A percentile compares a stretch with the other conserved stretches of the same genome.
phyloP scores from a whole-genome alignment of 2,888 invertebrate genomes.

The Pasiphila rectangulata region DNA sequence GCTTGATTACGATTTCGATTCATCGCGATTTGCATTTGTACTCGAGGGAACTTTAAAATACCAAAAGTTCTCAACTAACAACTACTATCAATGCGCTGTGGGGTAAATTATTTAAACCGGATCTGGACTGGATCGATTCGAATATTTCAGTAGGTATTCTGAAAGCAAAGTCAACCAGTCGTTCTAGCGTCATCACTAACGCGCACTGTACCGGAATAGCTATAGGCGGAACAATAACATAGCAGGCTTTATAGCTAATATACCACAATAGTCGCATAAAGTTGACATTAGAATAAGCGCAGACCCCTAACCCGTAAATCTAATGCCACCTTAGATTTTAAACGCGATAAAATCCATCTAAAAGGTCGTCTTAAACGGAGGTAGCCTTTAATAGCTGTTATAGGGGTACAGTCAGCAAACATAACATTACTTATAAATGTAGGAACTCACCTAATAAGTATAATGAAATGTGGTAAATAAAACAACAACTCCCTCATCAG shows the following conservation, averaged over 20 bases:
- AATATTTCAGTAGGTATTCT: too few species aligned
- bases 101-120: too few species aligned
- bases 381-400: conserved; percentile 53
- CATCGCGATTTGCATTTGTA: too few species aligned
- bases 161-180: too few species aligned
- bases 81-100: too few species aligned
- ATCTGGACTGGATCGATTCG: too few species aligned
- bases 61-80: too few species aligned
- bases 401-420: conserved; percentile 30
- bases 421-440: not conserved
- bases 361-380: conserved; percentile 50
- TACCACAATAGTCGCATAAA: conserved; percentile 50
- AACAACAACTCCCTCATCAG: too few species aligned
- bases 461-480: too few species aligned
- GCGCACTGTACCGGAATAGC: conserved; percentile 26
- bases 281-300: conserved; percentile 54
- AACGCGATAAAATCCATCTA: conserved; percentile 44
- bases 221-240: conserved; percentile 45
- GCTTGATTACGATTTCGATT: too few species aligned
- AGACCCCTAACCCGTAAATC: conserved; percentile 50
- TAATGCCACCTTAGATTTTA: conserved; percentile 48
- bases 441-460: not conserved
- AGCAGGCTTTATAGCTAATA: conserved; percentile 58
- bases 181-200: conserved; percentile 21
- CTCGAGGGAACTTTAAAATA: too few species aligned